These are phyloP conservation scores for Caloenas nicobarica DNA, from an alignment of 2,113 vertebrate species.

Conservation along the genomic window DNA sequence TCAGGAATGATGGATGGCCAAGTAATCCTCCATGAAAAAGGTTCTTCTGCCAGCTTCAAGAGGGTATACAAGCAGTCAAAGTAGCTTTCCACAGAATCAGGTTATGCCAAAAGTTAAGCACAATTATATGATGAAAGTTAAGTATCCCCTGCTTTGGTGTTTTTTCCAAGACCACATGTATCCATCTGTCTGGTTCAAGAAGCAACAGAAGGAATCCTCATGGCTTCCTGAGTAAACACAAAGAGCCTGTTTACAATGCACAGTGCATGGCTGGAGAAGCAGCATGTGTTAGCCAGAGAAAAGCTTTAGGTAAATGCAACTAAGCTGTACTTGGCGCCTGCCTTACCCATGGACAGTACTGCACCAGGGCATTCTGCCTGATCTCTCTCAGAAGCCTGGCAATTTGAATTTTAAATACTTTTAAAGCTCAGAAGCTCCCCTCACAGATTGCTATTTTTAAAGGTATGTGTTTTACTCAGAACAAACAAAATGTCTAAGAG, in stretches of 20 bases:
- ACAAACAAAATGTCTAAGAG: neutral
- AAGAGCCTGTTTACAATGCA: neutral
- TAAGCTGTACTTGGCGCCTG: neutral
- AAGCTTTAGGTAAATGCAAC: neutral
- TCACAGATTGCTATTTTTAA: neutral
- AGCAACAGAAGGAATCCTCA: neutral
- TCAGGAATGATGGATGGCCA: neutral
- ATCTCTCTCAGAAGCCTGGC: neutral
- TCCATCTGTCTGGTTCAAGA: neutral
- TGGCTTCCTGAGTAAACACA: neutral
- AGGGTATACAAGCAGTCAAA: neutral
- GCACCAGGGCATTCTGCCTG: neutral
- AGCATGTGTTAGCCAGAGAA: neutral
- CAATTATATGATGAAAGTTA: neutral
- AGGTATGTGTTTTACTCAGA: neutral
- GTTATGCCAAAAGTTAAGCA: neutral
- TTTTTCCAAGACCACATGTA: neutral
- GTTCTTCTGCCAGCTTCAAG: neutral
- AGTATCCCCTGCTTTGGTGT: neutral
- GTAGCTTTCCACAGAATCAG: neutral
- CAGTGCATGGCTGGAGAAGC: neutral
- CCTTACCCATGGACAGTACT: neutral
- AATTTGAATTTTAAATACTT: neutral
- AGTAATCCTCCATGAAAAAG: neutral
- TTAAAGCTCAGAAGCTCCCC: neutral